Conservation (phyloP, 53 echinoderm and acorn worm genomes). For the Holothuria scabra region DNA sequence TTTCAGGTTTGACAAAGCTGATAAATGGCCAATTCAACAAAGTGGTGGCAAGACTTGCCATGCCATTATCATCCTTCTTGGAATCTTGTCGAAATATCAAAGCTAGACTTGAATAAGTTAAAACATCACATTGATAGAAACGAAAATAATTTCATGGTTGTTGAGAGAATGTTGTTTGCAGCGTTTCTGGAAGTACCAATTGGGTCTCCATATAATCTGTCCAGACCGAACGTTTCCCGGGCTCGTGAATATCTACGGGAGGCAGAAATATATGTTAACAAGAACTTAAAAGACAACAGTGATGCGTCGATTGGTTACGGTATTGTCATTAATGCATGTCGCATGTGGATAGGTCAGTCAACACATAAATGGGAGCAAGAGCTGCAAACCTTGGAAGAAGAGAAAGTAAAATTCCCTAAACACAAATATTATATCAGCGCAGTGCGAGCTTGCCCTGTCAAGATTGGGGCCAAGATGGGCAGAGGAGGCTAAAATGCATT, state of each 20-base stretch:
- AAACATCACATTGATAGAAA: neutral
- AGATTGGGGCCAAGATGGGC: neutral
- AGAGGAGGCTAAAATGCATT: neutral
- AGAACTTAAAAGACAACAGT: neutral
- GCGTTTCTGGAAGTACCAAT: neutral
- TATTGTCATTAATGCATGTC: constrained; percentile 1
- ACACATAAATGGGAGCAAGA: neutral
- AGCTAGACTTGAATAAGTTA: neutral
- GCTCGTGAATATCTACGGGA: neutral
- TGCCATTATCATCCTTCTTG: neutral
- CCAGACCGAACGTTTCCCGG: neutral
- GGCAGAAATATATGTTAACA: neutral
- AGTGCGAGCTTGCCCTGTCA: neutral
- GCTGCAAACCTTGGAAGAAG: neutral
- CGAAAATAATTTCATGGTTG: neutral
- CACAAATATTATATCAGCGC: neutral
- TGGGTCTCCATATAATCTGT: neutral
- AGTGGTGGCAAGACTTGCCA: constrained; percentile 1
- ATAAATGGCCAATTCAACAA: too few relatives aligned
- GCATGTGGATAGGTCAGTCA: neutral
- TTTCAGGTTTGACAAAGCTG: too few relatives aligned
- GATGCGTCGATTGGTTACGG: neutral
- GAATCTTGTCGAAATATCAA: neutral
- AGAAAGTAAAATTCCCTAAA: neutral
- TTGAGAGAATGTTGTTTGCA: neutral